A percentile compares a stretch with the other conserved stretches of the same genome.
Evolutionary conservation across 2,797 vertebrate genomes (phyloP).

Genomic region (Gymnodraco acuticeps): DNA sequence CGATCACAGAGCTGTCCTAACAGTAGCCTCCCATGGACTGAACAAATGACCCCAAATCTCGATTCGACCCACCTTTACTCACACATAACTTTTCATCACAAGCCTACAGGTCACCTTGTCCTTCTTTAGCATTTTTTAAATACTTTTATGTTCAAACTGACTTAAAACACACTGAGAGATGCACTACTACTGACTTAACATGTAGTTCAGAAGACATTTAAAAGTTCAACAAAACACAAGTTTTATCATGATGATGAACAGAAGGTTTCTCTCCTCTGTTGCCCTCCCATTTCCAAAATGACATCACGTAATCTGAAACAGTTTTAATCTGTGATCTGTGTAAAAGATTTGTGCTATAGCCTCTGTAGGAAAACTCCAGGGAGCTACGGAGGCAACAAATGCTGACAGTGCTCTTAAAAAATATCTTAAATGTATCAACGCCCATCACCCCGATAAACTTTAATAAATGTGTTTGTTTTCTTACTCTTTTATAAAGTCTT

Average conservation of each 20-base stretch:
- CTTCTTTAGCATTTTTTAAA: slow-evolving; percentile 5
- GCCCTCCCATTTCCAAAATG: slow-evolving; percentile 67
- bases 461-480: slow-evolving; percentile 76
- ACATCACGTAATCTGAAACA: slow-evolving; percentile 85
- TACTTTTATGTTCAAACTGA: slow-evolving; percentile 11
- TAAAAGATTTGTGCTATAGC: slow-evolving; percentile 86
- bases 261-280: slow-evolving; percentile 47
- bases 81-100: not conserved
- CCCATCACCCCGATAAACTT: slow-evolving; percentile 75
- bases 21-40: not conserved
- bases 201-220: slow-evolving; percentile 59
- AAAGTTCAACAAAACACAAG: slow-evolving; percentile 54
- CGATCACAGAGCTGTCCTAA: not conserved
- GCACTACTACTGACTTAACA: slow-evolving; percentile 41
- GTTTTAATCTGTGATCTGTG: slow-evolving; percentile 71
- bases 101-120: not conserved
- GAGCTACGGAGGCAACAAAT: slow-evolving; percentile 70
- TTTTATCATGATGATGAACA: slow-evolving; percentile 52
- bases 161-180: slow-evolving; percentile 35
- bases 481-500: slow-evolving; percentile 80
- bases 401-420: slow-evolving; percentile 84
- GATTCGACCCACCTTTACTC: not conserved
- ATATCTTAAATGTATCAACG: slow-evolving; percentile 81
- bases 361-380: slow-evolving; percentile 83
- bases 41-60: not conserved